Base-by-base conservation (phyloP, 2,888 invertebrate species). In the Chrysolina haemoptera region DNA sequence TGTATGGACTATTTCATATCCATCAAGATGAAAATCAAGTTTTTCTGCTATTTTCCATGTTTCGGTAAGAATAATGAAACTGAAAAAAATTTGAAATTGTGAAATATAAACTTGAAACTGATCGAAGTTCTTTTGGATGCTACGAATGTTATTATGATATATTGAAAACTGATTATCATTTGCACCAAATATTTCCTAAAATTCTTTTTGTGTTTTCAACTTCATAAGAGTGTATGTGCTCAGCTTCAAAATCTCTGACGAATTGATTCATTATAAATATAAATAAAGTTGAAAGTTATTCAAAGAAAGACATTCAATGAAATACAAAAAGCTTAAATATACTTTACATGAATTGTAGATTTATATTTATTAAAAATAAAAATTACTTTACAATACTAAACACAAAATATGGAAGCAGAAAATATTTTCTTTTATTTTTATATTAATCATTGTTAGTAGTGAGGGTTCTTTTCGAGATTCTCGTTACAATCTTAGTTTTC, bases 111-210 rank as follows among this genome's bases (percentile, higher is more conserved):
- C 46, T 14, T 46, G 46, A 46, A 46, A 46, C 5, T 46, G 46
- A n/a, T 14, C 46, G n/a, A 46, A 46, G n/a, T 46, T 46, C 46
- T 46, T 46, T n/a, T 46, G 46, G 46, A 46, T 46, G 46, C 46
- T 46, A 46, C 46, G 35, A 14, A 14, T 46, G 6, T 46, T 46
- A 46, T 46, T 46, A n/a, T 46, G 46, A 46, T 46, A 46, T 46
- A 46, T 46, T 46, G 46, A 46, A 46, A 46, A 46, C 46, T 46
- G 46, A 46, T 46, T 46, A 46, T 46, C 46, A 46, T 46, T 14
- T 46, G 2, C 46, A 46, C 46, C 46, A 46, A 46, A 46, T 46
- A 46, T 46, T 46, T 46, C n/a, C 46, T 1, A 4, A 46, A n/a
- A 46, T 14, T 4, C 14, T 14, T 4, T 46, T 46, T 46, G 46